Evolutionary conservation across 2,888 invertebrate genomes (phyloP).

Genomic region (Rotaria sp.): DNA sequence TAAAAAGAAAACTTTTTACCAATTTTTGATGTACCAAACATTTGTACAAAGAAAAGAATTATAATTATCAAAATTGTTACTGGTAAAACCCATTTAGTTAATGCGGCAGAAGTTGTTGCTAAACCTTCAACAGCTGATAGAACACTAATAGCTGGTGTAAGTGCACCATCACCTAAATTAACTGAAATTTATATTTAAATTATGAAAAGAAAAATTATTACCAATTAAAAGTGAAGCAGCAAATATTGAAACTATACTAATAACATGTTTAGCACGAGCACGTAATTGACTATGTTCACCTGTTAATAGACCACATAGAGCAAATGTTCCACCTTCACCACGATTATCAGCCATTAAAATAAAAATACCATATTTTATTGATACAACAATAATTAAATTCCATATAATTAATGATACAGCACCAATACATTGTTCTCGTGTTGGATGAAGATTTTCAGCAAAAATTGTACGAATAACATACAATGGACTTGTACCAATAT

Average conservation of each 20-base stretch:
- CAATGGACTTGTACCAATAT: conserved; percentile 24
- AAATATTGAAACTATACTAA: neutral
- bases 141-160: conserved; percentile 15
- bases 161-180: neutral
- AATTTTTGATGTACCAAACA: neutral
- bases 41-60: neutral
- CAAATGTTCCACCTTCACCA: conserved; percentile 30
- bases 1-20: neutral
- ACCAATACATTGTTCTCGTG: neutral
- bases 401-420: conserved; percentile 15
- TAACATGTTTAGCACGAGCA: neutral
- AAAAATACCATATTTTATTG: neutral
- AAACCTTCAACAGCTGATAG: conserved; percentile 1
- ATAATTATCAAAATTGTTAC: neutral
- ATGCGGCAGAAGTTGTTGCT: neutral
- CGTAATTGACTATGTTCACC: neutral
- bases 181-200: neutral
- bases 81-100: neutral
- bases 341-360: conserved; percentile 28
- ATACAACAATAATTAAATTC: neutral
- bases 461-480: conserved; percentile 19
- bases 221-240: conserved; percentile 7
- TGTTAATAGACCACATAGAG: neutral
- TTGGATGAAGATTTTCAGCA: neutral
- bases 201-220: neutral